Percentiles rank a stretch among this genome's conserved stretches.
These are phyloP conservation scores for Cuniculus paca DNA, from an alignment of 2,797 vertebrate genomes.

Conservation along the genomic window DNA sequence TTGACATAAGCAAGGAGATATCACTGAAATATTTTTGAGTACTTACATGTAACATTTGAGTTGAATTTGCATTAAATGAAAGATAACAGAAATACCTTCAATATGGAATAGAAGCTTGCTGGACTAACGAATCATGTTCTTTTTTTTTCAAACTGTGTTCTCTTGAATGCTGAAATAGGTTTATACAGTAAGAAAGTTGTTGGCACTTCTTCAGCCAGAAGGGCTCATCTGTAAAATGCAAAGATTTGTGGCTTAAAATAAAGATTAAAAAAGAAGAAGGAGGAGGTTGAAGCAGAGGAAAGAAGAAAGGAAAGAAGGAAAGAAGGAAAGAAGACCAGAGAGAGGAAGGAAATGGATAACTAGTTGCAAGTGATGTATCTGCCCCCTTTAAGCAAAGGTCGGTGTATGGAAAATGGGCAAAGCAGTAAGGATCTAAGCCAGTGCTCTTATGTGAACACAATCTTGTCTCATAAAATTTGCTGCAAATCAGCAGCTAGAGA, in stretches of 20 bases:
- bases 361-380: too few species aligned
- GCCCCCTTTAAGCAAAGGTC: not conserved
- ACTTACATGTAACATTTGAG: not conserved
- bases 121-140: not conserved
- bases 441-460: not conserved
- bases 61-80: conserved; percentile 6
- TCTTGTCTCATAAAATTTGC: not conserved
- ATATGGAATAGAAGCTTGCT: not conserved
- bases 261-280: not conserved
- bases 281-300: not conserved
- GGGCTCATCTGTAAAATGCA: conserved; percentile 12
- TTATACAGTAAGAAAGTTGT: not conserved
- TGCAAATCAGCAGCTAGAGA: not conserved
- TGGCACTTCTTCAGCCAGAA: not conserved
- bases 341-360: not conserved
- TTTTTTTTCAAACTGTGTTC: not conserved
- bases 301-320: not conserved
- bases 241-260: not conserved
- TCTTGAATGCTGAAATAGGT: not conserved
- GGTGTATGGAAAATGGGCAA: not conserved
- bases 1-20: conserved; percentile 19
- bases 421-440: not conserved
- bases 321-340: fast-evolving
- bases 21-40: conserved; percentile 19
- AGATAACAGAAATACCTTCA: not conserved